These are phyloP conservation scores for Urechis unicinctus DNA, from an alignment of 2,888 invertebrate species.

Conservation along the genomic window DNA sequence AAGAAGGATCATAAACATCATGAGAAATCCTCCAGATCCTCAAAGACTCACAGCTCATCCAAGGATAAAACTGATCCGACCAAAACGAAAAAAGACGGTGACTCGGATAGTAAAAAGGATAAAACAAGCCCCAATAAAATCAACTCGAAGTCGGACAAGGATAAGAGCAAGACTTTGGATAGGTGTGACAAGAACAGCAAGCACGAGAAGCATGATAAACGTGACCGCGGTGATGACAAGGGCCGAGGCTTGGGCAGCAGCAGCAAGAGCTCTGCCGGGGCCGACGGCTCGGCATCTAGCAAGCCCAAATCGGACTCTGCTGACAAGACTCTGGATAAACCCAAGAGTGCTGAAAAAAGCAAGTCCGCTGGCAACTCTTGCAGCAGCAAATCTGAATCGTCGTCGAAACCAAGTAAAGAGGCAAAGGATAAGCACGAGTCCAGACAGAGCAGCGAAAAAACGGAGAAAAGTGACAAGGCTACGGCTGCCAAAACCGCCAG, in stretches of 20 bases:
- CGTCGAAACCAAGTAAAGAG: too few relatives aligned
- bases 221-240: not conserved
- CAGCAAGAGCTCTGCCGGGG: not conserved
- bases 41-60: not conserved
- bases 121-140: not conserved
- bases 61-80: not conserved
- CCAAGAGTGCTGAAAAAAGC: not conserved
- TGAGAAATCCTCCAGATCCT: constrained; percentile 2
- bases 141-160: not conserved
- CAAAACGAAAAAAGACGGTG: not conserved
- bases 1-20: not conserved
- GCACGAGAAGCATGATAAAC: constrained; percentile 2
- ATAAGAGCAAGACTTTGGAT: not conserved
- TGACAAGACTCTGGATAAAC: not conserved
- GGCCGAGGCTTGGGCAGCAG: not conserved
- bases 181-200: constrained; percentile 1
- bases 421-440: not conserved
- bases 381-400: not conserved
- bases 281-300: not conserved
- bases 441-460: not conserved
- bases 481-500: not conserved
- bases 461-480: not conserved
- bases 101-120: not conserved
- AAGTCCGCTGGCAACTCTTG: not conserved
- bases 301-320: not conserved